Base-by-base conservation (phyloP, 2,113 vertebrate genomes). In the Brachyistius frenatus region DNA sequence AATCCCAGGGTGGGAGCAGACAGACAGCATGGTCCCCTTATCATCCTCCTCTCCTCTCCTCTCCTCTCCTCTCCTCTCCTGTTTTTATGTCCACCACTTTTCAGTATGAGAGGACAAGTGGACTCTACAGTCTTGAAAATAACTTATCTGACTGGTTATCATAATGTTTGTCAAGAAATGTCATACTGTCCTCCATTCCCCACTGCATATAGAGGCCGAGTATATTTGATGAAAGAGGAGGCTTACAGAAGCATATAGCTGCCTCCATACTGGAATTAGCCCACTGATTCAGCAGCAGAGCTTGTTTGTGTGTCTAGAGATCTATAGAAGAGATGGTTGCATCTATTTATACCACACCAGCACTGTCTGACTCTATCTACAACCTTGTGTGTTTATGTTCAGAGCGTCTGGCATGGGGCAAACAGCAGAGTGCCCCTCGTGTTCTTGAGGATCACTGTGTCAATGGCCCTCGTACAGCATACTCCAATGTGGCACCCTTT, bases 1-100 rank as follows among this genome's bases (percentile, higher is more conserved):
- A 95, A 95, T 95, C 94, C 93, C 85, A 85, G 54, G n/a, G 74
- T 85, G 80, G 88, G 80, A 85, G 87, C 83, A 90, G 87, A 85
- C 86, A 83, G 90, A 74, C 88, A 66, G 86, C 62, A 81, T 49
- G 35, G 55, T 47, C 75, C 71, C 44, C 62, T 75, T 76, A 76
- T 80, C 64, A 56, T 82, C 47, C 39, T 78, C 36, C 60, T 44
- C 53, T 57, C 41, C 37, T 68, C 37, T 57, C 32, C 50, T 73
- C 58, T 49, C 31, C 62, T 55, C 66, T 41, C 36, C 33, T 53
- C 33, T 41, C 49, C 36, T 39, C 39, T 53, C 39, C 10, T 44
- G 3, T 23, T 23, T 23, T 23, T 23, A 23, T 23, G 23, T 23
- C 23, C 23, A 23, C 23, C 23, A 23, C 23, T 23, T 23, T 64